Base-by-base conservation (phyloP, 2,888 invertebrate genomes). In the Melipona beecheii region DNA sequence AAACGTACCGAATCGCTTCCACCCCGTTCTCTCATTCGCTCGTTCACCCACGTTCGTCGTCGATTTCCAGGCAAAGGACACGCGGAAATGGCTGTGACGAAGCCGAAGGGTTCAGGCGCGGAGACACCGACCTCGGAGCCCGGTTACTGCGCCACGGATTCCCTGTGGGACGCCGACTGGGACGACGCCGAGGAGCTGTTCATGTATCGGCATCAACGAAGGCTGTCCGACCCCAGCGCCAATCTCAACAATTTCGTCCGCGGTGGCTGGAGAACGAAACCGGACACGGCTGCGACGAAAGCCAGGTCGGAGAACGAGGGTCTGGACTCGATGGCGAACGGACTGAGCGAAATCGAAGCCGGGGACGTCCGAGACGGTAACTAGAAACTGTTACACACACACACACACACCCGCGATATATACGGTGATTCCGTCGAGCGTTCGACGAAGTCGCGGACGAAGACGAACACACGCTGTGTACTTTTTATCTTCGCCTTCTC, bases 31-130 rank as follows among this genome's bases (percentile, higher is more conserved):
- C 11, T 21, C 56, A 0, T 3, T 21, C 9, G 11, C 27, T 19
- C 4, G 49, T n/a, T n/a, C n/a, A 17, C 3, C 3, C n/a, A 24
- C 17, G 5, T 60, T n/a, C 19, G 58, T 13, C 4, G 19, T 19
- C 36, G 4, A 0, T 9, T 71, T 83, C 21, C 66, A 94, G 94
- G 94, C 24, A 99, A 99, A 95, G 98, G 98, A 0, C 98, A 98
- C 95, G 99, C 99, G 0, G 99, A 99, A 95, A 99, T 99, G 98
- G 99, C 99, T 1, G 98, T 98, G 71, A 97, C 98, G n/a, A 97
- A 98, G 92, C 98, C 98, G 49, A 97, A 97, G 94, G 98, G 97
- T 91, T 98, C 98, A 24, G 99, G 99, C 0, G 97, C 97, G 2
- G 99, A 99, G 95, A 99, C 99, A 21, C 99, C 99, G 31, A 97